A percentile compares a stretch with the other conserved stretches of the same genome.
Conservation (phyloP, 1,140 invertebrate species). For the Nasonia longicornis region DNA sequence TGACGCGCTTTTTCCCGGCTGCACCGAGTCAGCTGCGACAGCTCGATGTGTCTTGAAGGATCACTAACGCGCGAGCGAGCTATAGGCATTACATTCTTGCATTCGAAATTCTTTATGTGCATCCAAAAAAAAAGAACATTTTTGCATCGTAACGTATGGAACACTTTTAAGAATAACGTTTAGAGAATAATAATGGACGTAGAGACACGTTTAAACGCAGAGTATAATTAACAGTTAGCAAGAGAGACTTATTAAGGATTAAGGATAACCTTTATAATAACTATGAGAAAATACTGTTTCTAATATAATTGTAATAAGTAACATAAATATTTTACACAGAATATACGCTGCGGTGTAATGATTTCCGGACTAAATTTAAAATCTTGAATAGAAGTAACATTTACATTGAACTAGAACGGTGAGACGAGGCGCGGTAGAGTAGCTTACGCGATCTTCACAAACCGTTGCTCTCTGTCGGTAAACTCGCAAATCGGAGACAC, state of each 20-base stretch:
- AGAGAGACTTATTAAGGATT: conserved; percentile 7
- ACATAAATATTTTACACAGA: conserved; percentile 13
- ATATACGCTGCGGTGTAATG: not conserved
- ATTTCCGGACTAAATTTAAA: conserved; percentile 4
- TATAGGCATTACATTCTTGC: not conserved
- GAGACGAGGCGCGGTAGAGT: not conserved
- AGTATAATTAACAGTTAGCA: conserved; percentile 10
- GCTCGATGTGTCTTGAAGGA: not conserved
- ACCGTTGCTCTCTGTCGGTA: not conserved
- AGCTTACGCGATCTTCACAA: not conserved
- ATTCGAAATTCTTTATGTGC: conserved; percentile 1
- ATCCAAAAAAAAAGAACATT: not conserved
- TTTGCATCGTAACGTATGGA: not conserved
- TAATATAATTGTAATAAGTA: not conserved
- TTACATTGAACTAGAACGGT: not conserved
- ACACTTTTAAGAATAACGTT: conserved; percentile 9
- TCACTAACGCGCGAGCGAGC: not conserved
- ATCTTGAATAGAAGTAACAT: conserved; percentile 1
- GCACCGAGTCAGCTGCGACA: not conserved
- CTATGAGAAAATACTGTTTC: not conserved
- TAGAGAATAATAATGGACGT: conserved; percentile 3
- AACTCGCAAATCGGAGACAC: not conserved
- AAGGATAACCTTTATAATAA: conserved; percentile 14
- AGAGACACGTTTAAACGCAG: not conserved
- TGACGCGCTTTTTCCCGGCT: not conserved